phyloP scores from a whole-genome alignment of 2,888 invertebrate species.

The Spisula solida region DNA sequence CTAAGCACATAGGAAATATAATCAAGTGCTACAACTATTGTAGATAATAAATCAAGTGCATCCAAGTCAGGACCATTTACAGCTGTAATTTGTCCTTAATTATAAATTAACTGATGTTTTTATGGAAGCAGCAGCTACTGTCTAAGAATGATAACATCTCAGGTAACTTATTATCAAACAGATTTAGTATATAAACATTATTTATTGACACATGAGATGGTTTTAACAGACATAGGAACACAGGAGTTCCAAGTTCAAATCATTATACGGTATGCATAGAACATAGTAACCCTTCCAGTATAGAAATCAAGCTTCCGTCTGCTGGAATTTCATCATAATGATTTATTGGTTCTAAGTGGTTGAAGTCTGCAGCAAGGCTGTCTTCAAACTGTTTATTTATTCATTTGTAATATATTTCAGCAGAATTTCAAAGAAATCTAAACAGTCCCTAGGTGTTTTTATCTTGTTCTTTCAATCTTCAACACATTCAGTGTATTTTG shows the following conservation, averaged over 20 bases:
- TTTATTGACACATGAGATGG: background rate
- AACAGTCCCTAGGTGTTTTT: background rate
- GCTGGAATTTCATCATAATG: background rate
- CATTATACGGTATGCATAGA: background rate
- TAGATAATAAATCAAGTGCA: slow-evolving; percentile 26
- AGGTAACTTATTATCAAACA: background rate
- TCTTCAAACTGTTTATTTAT: slow-evolving; percentile 16
- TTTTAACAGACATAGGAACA: background rate
- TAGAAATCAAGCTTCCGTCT: slow-evolving; percentile 3
- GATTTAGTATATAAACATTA: background rate
- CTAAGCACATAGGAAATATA: slow-evolving; percentile 21
- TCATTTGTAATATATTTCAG: slow-evolving; percentile 14
- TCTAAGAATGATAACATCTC: background rate
- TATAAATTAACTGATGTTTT: background rate
- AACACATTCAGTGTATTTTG: background rate
- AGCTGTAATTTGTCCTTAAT: background rate
- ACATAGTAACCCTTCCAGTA: background rate
- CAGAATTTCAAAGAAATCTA: background rate
- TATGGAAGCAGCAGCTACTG: background rate
- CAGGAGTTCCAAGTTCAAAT: background rate
- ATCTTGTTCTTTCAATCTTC: background rate
- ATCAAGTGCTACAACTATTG: slow-evolving; percentile 9
- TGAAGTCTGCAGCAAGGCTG: background rate
- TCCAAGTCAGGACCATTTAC: slow-evolving; percentile 10
- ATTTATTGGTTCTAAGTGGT: slow-evolving; percentile 11